Percentiles rank a stretch among this genome's conserved stretches.
These are phyloP conservation scores for Incurvaria masculella DNA, from an alignment of 2,888 invertebrate species.

Conservation along the genomic window DNA sequence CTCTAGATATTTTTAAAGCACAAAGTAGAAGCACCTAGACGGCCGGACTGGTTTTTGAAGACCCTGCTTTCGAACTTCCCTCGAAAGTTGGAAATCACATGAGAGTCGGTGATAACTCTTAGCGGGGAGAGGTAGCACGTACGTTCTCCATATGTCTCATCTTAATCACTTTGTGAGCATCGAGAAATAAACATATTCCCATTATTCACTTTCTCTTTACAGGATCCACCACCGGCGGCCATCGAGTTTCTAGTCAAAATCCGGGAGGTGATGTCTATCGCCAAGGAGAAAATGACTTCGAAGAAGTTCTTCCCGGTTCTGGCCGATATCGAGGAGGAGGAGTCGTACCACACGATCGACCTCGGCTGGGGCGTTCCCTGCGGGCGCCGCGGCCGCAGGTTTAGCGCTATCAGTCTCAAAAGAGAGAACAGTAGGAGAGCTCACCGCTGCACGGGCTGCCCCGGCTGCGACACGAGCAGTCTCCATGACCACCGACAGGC, in stretches of 20 bases:
- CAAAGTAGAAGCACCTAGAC: too few species aligned
- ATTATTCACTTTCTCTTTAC: constrained; percentile 24
- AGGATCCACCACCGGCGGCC: constrained; percentile 89
- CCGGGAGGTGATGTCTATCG: constrained; percentile 84
- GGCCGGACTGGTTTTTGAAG: too few species aligned
- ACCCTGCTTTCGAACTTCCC: too few species aligned
- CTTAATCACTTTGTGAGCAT: too few species aligned
- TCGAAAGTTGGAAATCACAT: too few species aligned
- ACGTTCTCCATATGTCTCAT: too few species aligned
- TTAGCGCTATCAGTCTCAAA: constrained; percentile 58
- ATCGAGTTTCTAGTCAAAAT: constrained; percentile 86
- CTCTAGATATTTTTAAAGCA: too few species aligned
- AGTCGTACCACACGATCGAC: constrained; percentile 47
- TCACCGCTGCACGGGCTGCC: constrained; percentile 62
- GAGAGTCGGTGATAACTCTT: too few species aligned
- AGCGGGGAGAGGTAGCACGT: too few species aligned
- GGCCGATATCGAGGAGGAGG: constrained; percentile 79
- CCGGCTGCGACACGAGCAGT: constrained; percentile 56
- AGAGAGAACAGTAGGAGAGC: constrained; percentile 59
- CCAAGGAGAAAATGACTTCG: constrained; percentile 81
- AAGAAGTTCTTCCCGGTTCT: constrained; percentile 78
- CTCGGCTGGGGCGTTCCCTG: constrained; percentile 49
- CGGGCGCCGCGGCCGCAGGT: constrained; percentile 48
- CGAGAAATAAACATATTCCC: too few species aligned
- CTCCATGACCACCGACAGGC: constrained; percentile 28